These are phyloP conservation scores for Drosophila pseudotakahashii DNA, from an alignment of 2,888 invertebrate species.

Conservation along the genomic window DNA sequence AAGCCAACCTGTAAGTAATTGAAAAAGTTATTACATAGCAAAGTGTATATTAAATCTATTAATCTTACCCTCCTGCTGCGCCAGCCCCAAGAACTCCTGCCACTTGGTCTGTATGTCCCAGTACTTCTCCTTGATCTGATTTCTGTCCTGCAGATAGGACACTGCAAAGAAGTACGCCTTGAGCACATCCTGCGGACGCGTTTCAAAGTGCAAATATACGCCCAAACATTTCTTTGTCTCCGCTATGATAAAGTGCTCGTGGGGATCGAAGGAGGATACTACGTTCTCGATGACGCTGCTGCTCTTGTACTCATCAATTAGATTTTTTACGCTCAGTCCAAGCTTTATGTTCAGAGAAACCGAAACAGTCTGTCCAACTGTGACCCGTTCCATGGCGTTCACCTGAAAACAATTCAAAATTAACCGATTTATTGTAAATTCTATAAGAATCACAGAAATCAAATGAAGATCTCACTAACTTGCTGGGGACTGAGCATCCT, in stretches of 20 bases:
- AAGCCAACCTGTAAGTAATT: slow-evolving; percentile 86
- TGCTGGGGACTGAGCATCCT: slow-evolving; percentile 87
- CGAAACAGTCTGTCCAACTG: slow-evolving; percentile 86
- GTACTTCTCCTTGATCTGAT: slow-evolving; percentile 84
- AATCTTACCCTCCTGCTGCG: slow-evolving; percentile 84
- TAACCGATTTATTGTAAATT: no score
- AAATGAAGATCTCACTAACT: slow-evolving; percentile 77
- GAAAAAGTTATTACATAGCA: background rate
- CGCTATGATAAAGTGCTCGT: slow-evolving; percentile 84
- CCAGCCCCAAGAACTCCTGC: slow-evolving; percentile 84
- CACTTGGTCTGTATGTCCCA: slow-evolving; percentile 85
- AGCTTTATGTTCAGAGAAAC: slow-evolving; percentile 82
- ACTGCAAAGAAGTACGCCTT: slow-evolving; percentile 84
- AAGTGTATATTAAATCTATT: no score
- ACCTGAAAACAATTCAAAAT: slow-evolving; percentile 75
- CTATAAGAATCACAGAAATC: no score
- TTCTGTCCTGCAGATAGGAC: slow-evolving; percentile 84
- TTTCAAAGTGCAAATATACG: slow-evolving; percentile 84
- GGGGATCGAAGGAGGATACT: slow-evolving; percentile 84
- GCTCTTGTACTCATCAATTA: slow-evolving; percentile 83
- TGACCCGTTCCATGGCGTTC: slow-evolving; percentile 90
- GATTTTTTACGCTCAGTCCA: slow-evolving; percentile 82
- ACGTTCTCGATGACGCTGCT: slow-evolving; percentile 83
- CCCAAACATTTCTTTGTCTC: slow-evolving; percentile 83
- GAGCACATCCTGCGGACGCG: slow-evolving; percentile 83